These are phyloP conservation scores for Xenopus tropicalis DNA, from an alignment of 2,113 vertebrate genomes.

Conservation along the genomic window DNA sequence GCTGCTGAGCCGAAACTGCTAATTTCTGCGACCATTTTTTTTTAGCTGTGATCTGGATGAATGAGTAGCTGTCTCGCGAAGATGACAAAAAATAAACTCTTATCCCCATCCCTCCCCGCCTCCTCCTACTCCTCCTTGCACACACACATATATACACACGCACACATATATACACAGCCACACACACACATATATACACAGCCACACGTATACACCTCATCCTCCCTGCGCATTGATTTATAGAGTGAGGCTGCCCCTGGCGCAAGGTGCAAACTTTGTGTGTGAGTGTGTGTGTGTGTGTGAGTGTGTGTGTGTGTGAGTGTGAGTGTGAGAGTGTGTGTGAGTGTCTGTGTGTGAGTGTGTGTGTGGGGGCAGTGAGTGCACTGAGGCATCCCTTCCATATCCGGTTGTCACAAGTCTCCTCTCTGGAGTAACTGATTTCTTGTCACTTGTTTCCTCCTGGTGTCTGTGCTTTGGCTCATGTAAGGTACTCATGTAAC, in stretches of 20 bases:
- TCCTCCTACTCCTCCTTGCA: constrained; percentile 64
- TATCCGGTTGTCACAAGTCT: constrained; percentile 51
- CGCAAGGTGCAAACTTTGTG: constrained; percentile 84
- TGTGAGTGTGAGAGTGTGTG: too few relatives aligned
- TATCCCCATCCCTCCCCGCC: constrained; percentile 72
- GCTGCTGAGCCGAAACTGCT: constrained; percentile 99
- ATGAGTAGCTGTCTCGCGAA: constrained; percentile 99
- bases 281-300: too few relatives aligned
- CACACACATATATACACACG: constrained; percentile 79
- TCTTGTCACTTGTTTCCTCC: constrained; percentile 42
- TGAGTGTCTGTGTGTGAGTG: too few relatives aligned
- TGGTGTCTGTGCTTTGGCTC: constrained; percentile 46
- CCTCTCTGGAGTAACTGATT: constrained; percentile 49
- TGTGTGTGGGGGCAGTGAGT: neutral
- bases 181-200: constrained; percentile 77
- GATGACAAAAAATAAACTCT: constrained; percentile 98
- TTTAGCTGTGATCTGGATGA: constrained; percentile 99
- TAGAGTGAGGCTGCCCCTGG: constrained; percentile 78
- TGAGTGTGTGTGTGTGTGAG: too few relatives aligned
- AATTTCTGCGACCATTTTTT: constrained; percentile 99
- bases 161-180: constrained; percentile 53
- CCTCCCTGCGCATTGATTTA: constrained; percentile 89
- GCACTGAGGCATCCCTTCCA: neutral
- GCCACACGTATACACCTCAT: constrained; percentile 64
- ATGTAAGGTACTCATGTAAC: neutral